Base-by-base conservation (phyloP, 2,113 vertebrate genomes). In the Campylomormyrus numenius region DNA sequence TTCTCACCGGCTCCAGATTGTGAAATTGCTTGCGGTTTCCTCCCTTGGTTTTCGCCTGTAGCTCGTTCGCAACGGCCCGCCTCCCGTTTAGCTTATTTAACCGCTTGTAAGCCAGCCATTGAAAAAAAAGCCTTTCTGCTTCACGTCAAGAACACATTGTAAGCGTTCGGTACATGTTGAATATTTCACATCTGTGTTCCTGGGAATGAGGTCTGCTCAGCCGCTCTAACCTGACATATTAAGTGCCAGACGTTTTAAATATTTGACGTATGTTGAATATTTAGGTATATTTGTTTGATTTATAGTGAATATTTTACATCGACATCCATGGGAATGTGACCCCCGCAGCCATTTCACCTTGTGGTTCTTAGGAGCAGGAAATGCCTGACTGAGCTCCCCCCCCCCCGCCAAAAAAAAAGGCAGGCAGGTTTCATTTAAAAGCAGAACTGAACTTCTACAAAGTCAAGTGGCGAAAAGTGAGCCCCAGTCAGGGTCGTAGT, bases 381-480 rank as follows among this genome's bases (percentile, higher is more conserved):
- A 45, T 42, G 45, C 83, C 83, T 85, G 83, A 80, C 15, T 80
- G 74, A 80, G 66, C 0, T 0, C n/a, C n/a, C 66, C 11, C 11
- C 5, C 27, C 27, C 62, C 58, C 6, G 1, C 21, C 46, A 53
- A 70, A 35, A 39, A 66, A 86, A 50, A 35, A 31, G 31, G 6
- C 85, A 8, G 50, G 49, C 50, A 48, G 48, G 49, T 87, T 87
- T 87, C 48, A 53, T 48, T 87, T 52, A 53, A 39, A 39, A 87
- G 27, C 27, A 53, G 11, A 87, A 42, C 50, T 19, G 11, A 87
- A 87, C 50, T 87, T 87, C 50, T 52, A 31, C 31, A 52, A 53
- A 87, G 85, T 87, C 85, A 87, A 53, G 85, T 87, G 85, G 50
- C 49, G 48, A 53, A 53, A 87, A 52, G 50, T 53, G 48, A 52